phyloP scores from a whole-genome alignment of 2,113 vertebrate species.

The Mormyrus lacerda region DNA sequence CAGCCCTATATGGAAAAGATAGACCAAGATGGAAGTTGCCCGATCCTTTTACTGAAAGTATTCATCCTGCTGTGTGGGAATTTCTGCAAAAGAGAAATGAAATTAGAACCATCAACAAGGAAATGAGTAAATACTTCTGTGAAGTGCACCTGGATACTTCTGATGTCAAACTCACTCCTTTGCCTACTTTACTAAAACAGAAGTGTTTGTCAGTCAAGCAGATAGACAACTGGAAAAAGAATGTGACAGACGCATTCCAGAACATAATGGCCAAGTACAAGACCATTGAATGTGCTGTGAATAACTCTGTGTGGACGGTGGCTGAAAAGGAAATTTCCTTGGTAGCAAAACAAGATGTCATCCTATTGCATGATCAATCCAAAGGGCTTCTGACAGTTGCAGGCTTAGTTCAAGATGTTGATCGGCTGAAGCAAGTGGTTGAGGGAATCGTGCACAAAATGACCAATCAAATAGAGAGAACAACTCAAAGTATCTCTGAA shows the following conservation, averaged over 20 bases:
- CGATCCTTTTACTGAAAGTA: conserved; percentile 52
- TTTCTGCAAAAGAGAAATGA: conserved; percentile 57
- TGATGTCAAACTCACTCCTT: conserved; percentile 56
- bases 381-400: conserved; percentile 51
- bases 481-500: conserved; percentile 51
- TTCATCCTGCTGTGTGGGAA: conserved; percentile 54
- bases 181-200: conserved; percentile 51
- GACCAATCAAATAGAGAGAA: conserved; percentile 48
- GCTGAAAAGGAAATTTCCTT: conserved; percentile 41
- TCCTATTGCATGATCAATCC: conserved; percentile 37
- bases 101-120: conserved; percentile 46
- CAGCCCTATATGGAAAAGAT: conserved; percentile 67
- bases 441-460: conserved; percentile 39
- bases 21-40: conserved; percentile 66
- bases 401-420: conserved; percentile 56
- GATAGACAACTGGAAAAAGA: conserved; percentile 58
- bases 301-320: conserved; percentile 50
- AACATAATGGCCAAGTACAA: conserved; percentile 51
- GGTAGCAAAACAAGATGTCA: conserved; percentile 36
- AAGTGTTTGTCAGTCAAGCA: conserved; percentile 37
- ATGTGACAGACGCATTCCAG: conserved; percentile 43
- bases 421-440: conserved; percentile 39
- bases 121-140: conserved; percentile 64
- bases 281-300: conserved; percentile 35
- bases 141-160: conserved; percentile 43